Conservation (phyloP, 2,888 invertebrate species). For the Hirudinaria manillensis region DNA sequence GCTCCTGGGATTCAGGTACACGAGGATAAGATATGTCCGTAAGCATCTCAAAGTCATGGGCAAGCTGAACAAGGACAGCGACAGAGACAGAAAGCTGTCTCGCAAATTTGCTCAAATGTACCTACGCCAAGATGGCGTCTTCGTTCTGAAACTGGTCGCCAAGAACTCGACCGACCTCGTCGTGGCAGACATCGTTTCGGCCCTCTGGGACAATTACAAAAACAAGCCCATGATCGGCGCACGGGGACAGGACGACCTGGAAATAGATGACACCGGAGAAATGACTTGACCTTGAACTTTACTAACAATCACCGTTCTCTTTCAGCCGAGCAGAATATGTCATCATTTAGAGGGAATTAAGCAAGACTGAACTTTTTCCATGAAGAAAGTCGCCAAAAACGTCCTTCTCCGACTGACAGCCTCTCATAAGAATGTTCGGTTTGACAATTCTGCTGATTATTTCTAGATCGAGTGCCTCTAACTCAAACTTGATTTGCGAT, state of each 20-base stretch:
- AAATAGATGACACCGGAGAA: slow-evolving; percentile 37
- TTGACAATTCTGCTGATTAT: too few species aligned
- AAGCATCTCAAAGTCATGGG: slow-evolving; percentile 56
- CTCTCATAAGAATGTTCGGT: too few species aligned
- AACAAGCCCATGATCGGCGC: slow-evolving; percentile 39
- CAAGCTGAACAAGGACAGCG: slow-evolving; percentile 41
- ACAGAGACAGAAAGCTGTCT: slow-evolving; percentile 40
- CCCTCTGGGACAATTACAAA: slow-evolving; percentile 42
- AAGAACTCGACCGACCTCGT: slow-evolving; percentile 43
- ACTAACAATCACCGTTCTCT: too few species aligned
- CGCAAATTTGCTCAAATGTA: slow-evolving; percentile 42
- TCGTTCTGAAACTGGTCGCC: slow-evolving; percentile 42
- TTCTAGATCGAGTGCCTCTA: too few species aligned
- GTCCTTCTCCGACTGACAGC: too few species aligned
- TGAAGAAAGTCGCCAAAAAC: too few species aligned
- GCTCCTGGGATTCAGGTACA: slow-evolving; percentile 52
- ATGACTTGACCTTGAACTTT: slow-evolving; percentile 16
- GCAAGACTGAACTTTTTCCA: too few species aligned
- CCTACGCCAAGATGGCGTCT: slow-evolving; percentile 41
- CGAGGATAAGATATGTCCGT: slow-evolving; percentile 53
- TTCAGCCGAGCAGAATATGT: too few species aligned
- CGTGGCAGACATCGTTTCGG: slow-evolving; percentile 42
- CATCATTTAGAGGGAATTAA: too few species aligned
- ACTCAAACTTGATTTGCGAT: too few species aligned
- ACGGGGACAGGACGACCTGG: slow-evolving; percentile 30